Evolutionary conservation across 2,113 vertebrate species (phyloP).

Genomic region (Syrmaticus mikado): DNA sequence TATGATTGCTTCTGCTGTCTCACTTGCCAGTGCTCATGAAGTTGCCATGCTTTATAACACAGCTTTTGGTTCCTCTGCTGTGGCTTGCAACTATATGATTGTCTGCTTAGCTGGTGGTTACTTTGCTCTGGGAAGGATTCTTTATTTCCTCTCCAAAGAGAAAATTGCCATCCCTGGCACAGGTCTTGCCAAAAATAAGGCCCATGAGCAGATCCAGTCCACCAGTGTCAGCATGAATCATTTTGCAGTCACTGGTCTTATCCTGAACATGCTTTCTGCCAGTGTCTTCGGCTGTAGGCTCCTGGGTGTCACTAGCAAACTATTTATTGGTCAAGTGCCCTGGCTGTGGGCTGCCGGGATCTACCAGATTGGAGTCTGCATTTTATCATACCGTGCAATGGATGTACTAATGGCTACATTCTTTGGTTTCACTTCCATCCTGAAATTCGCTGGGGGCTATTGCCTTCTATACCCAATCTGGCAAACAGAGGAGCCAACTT

Average conservation of each 20-base stretch:
- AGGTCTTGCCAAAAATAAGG: slow-evolving; percentile 11
- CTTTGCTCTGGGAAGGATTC: slow-evolving; percentile 79
- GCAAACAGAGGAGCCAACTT: slow-evolving; percentile 50
- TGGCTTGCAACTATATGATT: slow-evolving; percentile 83
- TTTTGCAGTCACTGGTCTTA: slow-evolving; percentile 66
- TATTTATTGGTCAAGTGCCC: slow-evolving; percentile 82
- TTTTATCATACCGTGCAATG: slow-evolving; percentile 81
- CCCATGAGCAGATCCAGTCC: not conserved
- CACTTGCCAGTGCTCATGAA: slow-evolving; percentile 85
- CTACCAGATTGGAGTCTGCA: slow-evolving; percentile 82
- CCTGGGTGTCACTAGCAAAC: slow-evolving; percentile 78
- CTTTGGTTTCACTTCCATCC: slow-evolving; percentile 82
- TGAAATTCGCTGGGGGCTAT: slow-evolving; percentile 85
- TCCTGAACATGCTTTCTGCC: slow-evolving; percentile 85
- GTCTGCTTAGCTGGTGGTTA: slow-evolving; percentile 81
- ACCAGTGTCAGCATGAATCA: not conserved
- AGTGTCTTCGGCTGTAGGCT: slow-evolving; percentile 83
- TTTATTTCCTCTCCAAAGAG: slow-evolving; percentile 72
- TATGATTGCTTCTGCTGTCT: slow-evolving; percentile 74
- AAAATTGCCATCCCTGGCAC: slow-evolving; percentile 75
- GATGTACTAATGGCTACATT: slow-evolving; percentile 81
- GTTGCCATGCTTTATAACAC: slow-evolving; percentile 71
- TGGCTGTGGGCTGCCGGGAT: slow-evolving; percentile 88
- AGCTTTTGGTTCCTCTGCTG: slow-evolving; percentile 79
- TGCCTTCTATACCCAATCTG: slow-evolving; percentile 75